Base-by-base conservation (phyloP, 2,797 vertebrate genomes). In the Silurus lanzhouensis region DNA sequence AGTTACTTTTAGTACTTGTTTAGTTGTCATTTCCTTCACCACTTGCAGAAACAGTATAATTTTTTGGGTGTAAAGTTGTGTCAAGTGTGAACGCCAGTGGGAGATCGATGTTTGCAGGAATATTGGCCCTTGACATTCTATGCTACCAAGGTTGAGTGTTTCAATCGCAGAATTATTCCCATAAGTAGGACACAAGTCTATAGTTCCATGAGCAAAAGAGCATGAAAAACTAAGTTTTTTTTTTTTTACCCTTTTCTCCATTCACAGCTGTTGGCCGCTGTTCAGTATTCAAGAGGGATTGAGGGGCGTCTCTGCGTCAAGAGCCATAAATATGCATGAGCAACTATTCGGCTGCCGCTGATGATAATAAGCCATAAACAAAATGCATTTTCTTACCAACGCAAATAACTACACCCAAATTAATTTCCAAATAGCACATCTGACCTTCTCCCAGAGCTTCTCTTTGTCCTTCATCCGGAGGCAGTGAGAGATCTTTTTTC, bases 281-380 rank as follows among this genome's bases (percentile, higher is more conserved):
- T 52, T 78, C 81, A 78, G 55, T 52, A 78, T 83, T 83, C 81
- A 75, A 64, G 55, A 52, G 38, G 20, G 64, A 79, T 17, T 6
- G n/a, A 77, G 79, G 57, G 83, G 77, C 66, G 44, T 19, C n/a
- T 20, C 67, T 5, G 27, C 48, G 5, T 22, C 61, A 31, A 82
- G 20, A n/a, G 27, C 31, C 55, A 86, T 86, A 61, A 83, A 86
- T 86, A 82, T 86, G 72, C 70, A 83, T 78, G 64, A 83, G 66
- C 48, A 44, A 46, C 58, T 79, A 22, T 44, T 84, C 83, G 61
- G 31, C 83, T 82, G 71, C 75, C 1, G 22, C 31, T 70, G 75
- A 58, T 67, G 83, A 82, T 68, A 83, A 83, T 68, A 77, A 83
- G 57, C 46, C 55, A 71, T 70, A 83, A 82, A 61, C 74, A 86